Evolutionary conservation across 2,888 invertebrate species (phyloP).

Genomic region (Macaria liturata): DNA sequence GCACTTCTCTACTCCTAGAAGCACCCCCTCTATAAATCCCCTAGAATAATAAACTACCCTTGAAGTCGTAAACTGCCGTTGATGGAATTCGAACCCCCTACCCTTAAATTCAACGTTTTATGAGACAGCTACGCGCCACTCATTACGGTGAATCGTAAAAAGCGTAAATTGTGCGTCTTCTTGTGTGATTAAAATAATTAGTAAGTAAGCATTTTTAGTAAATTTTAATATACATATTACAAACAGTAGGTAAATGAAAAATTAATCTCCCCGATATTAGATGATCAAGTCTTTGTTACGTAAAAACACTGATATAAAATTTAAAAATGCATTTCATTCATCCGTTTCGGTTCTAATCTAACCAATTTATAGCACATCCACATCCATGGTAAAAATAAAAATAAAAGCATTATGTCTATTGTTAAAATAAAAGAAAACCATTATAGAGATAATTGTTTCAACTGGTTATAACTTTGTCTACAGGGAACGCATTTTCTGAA

Average conservation of each 20-base stretch:
- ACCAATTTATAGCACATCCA: too few species aligned
- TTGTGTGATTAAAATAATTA: constrained; percentile 1
- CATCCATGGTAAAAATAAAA: too few species aligned
- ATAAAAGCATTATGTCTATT: too few species aligned
- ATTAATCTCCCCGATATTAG: too few species aligned
- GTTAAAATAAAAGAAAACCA: too few species aligned
- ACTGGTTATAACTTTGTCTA: too few species aligned
- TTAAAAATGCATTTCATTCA: too few species aligned
- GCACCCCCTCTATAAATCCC: constrained; percentile 42
- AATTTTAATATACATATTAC: neutral
- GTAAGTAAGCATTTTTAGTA: neutral
- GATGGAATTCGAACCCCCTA: constrained; percentile 42
- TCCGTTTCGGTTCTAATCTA: too few species aligned
- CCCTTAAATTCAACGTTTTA: constrained; percentile 20
- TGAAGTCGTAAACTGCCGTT: constrained; percentile 57
- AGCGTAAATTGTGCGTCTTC: constrained; percentile 6
- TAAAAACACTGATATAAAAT: too few species aligned
- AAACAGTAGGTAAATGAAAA: neutral
- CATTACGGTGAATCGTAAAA: constrained; percentile 26
- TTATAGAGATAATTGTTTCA: too few species aligned
- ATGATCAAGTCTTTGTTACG: too few species aligned
- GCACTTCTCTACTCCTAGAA: constrained; percentile 21
- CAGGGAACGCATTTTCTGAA: too few species aligned
- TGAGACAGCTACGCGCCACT: constrained; percentile 19
- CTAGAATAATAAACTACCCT: constrained; percentile 47